Base-by-base conservation (phyloP, 1,140 invertebrate genomes). In the Octopus bimaculoides region DNA sequence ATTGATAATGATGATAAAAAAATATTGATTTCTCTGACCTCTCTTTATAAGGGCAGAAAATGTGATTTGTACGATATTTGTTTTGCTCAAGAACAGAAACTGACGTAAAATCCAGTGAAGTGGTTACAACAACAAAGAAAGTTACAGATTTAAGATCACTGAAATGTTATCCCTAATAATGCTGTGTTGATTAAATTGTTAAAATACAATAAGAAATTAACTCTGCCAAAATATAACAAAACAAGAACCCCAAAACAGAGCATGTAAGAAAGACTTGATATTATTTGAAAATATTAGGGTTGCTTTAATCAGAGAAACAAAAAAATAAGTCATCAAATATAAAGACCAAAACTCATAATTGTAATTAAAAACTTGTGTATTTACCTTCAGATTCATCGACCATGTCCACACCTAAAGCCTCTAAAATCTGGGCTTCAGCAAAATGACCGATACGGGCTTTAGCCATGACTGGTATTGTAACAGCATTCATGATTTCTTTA, bases 381-480 rank as follows among this genome's bases (percentile, higher is more conserved):
- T 55, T 79, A 88, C 87, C 87, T 83, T 88, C 87, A 9, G 87
- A 88, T 78, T 89, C 88, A 75, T 89, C 88, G 17, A 89, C 82
- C 88, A 89, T 89, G 77, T 89, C 88, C 9, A 89, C 88, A 10
- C 88, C 88, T 10, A 89, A 80, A 9, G 86, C 79, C 79, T 89
- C 83, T 14, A 89, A 78, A 73, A 89, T 88, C 81, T 89, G 88
- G 0, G 87, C 87, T 77, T 89, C 88, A 10, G 87, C 88, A 82
- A 89, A 87, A 82, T 89, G 88, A 17, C 88, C 88, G 6, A 89
- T 87, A 52, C 88, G 83, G 20, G 85, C 75, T 79, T 89, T 89
- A 10, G 88, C 88, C 87, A 89, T 88, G 14, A 89, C 87, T 4
- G 88, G 88, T 26, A 89, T 88, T 12, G 87, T 89, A 8, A 89